Evolutionary conservation across 2,888 invertebrate species (phyloP), one percentile per base, ranked within the genome.

Genomic region (Cheiracanthium punctorium): DNA sequence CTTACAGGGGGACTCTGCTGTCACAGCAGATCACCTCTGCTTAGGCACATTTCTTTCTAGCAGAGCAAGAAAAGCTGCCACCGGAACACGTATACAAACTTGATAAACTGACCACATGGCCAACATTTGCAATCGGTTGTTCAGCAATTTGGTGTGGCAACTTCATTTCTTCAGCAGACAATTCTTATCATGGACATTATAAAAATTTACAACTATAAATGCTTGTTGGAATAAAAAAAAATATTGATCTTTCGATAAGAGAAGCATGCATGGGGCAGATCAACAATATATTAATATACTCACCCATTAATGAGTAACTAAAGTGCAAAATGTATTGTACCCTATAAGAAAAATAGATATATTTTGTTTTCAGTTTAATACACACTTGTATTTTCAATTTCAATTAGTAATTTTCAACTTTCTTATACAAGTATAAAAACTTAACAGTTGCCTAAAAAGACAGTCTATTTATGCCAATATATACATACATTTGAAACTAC

Each of bases 31-130:
- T 41, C 84, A 84, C 84, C 84, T 85, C 84, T 85, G 84, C 69
- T 73, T 85, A 85, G 84, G 84, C 84, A 85, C 84, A 79, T 85
- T 67, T 84, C 82, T 79, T 85, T 80, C 77, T 77, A 84, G 82
- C 69, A 77, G 72, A 75, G 72, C 48, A 48, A 43, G 37, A 67
- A 41, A 72, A 24, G 71, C 82, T 58, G 70, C 69, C 75, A 82
- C 58, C 58, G 17, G 58, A 58, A 58, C 14, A 58, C 58, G 24
- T 58, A 24, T 58, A 12, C 58, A 58, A 17, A 58, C 24, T 32
- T 65, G 30, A 52, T 65, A 72, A 52, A 74, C n/a, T 71, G 82
- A 41, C 70, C 48, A 70, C n/a, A 28, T 24, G 37, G 24, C 24
- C 58, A 58, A 20, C 24, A 58, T 24, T 24, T 24, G 12, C 58